Percentiles rank a stretch among this genome's conserved stretches.
These are phyloP conservation scores for Drosophila kambysellisi DNA, from an alignment of 2,888 invertebrate genomes.

Conservation along the genomic window DNA sequence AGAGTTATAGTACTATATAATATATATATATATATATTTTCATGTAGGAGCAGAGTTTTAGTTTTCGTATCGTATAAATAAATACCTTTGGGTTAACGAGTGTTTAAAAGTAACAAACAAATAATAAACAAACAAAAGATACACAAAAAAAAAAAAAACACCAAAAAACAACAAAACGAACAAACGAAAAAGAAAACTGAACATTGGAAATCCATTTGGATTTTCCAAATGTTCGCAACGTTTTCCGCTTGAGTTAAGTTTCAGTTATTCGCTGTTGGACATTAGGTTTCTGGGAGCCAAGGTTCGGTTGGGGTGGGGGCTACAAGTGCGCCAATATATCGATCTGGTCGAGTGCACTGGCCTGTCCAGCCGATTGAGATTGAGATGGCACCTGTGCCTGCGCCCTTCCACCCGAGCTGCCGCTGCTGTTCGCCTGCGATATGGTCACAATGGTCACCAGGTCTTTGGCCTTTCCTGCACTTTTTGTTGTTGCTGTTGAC, in stretches of 20 bases:
- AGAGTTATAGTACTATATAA: conserved; percentile 23
- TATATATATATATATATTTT: conserved; percentile 7
- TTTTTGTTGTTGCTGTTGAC: neutral
- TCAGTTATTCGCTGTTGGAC: neutral
- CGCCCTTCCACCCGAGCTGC: conserved; percentile 23
- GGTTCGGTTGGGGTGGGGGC: conserved; percentile 29
- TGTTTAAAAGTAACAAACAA: conserved; percentile 51
- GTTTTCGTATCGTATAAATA: conserved; percentile 74
- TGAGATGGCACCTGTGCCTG: conserved; percentile 34
- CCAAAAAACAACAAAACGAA: neutral
- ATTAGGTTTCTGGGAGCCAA: neutral
- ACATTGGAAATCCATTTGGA: conserved; percentile 10
- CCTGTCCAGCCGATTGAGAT: conserved; percentile 42
- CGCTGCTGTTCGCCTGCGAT: conserved; percentile 67
- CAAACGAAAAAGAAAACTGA: conserved; percentile 15
- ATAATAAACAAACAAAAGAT: conserved; percentile 15
- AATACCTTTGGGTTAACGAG: conserved; percentile 83
- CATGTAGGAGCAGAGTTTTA: conserved; percentile 63
- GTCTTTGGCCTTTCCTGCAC: conserved; percentile 76
- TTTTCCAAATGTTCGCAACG: conserved; percentile 19
- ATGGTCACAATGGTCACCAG: conserved; percentile 85
- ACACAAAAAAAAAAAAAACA: conserved; percentile 15
- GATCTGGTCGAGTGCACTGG: conserved; percentile 82
- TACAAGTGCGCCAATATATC: conserved; percentile 85
- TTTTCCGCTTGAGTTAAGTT: conserved; percentile 25